Conservation (phyloP, 2,113 vertebrate genomes). For the Apus apus region DNA sequence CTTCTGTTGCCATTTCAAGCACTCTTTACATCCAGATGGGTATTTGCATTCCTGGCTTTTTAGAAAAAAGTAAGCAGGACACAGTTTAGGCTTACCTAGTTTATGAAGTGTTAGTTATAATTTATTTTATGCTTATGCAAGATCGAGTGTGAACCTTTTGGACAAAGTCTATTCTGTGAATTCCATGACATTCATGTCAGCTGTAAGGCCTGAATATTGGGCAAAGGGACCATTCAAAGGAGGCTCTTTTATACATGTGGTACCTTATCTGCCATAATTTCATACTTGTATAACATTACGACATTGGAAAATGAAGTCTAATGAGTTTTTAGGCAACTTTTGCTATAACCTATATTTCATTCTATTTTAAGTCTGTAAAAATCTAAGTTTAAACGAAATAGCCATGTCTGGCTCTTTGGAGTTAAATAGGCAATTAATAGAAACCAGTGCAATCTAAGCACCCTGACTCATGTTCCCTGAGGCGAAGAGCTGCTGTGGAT, state of each 20-base stretch:
- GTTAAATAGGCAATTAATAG: constrained; percentile 60
- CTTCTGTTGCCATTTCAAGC: neutral
- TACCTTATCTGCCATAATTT: neutral
- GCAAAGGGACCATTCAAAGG: neutral
- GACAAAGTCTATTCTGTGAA: neutral
- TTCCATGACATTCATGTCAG: neutral
- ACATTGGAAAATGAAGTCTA: neutral
- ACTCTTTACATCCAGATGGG: neutral
- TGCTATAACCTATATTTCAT: constrained; percentile 36
- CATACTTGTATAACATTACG: neutral
- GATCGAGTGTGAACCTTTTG: neutral
- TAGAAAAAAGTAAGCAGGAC: neutral
- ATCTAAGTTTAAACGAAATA: neutral
- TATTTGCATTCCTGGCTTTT: neutral
- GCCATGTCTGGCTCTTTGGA: constrained; percentile 29
- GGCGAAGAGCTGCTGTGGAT: constrained; percentile 24
- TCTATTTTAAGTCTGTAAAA: constrained; percentile 44
- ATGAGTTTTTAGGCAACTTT: constrained; percentile 1
- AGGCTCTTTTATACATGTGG: neutral
- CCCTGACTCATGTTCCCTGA: constrained; percentile 17
- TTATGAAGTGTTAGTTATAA: neutral
- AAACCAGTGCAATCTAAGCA: constrained; percentile 25
- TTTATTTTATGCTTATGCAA: neutral
- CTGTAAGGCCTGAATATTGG: neutral
- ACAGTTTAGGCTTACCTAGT: neutral